Evolutionary conservation across 2,797 vertebrate genomes (phyloP).

Genomic region (Poecilia gillii): DNA sequence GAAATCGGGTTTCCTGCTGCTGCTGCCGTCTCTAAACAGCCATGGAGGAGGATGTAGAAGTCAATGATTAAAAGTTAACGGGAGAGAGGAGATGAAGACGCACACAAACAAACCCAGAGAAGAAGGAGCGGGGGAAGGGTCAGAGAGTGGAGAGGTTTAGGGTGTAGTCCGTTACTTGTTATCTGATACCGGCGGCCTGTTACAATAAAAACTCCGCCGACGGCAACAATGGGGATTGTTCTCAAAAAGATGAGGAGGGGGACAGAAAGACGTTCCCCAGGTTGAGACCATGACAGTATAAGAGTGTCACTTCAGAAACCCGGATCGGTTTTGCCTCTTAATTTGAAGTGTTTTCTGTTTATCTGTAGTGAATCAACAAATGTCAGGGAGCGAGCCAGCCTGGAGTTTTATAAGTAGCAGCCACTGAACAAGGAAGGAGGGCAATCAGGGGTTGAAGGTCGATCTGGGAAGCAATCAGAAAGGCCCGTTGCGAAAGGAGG

Average conservation of each 20-base stretch:
- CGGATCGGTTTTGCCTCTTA: neutral
- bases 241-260: slow-evolving; percentile 8
- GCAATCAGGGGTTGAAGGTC: slow-evolving; percentile 77
- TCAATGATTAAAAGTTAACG: slow-evolving; percentile 74
- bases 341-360: neutral
- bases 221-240: slow-evolving; percentile 78
- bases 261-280: slow-evolving; percentile 7
- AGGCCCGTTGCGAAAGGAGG: neutral
- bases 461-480: slow-evolving; percentile 40
- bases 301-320: no score
- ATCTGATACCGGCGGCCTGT: slow-evolving; percentile 71
- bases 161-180: slow-evolving; percentile 80
- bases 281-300: slow-evolving; percentile 46
- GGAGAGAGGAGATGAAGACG: slow-evolving; percentile 45
- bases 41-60: slow-evolving; percentile 16
- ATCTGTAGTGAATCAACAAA: neutral
- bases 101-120: neutral
- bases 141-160: slow-evolving; percentile 43
- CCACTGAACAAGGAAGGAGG: slow-evolving; percentile 35
- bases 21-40: neutral
- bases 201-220: slow-evolving; percentile 71
- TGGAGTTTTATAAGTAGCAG: neutral
- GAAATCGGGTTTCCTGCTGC: neutral
- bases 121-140: neutral
- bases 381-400: neutral